Evolutionary conservation across 2,888 invertebrate species (phyloP), one percentile per base, ranked within the genome.

Genomic region (Ligdia adustata): DNA sequence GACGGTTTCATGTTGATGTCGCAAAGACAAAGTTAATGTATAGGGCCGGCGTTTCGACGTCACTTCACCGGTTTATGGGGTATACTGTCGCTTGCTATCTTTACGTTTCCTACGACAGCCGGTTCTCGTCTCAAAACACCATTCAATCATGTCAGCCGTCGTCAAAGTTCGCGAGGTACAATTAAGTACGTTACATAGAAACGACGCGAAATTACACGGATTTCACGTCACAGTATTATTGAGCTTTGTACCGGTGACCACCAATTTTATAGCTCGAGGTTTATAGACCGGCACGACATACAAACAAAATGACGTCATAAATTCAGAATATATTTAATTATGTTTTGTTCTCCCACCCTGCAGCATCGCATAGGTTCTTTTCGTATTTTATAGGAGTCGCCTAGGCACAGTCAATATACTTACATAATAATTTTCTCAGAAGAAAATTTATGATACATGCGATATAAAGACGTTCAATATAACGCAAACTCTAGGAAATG

Each of bases 61-160:
- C 20, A 48, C 42, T 38, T 33, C 42, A 29, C 28, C 38, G n/a
- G 32, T 49, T 49, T 49, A 49, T 49, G 48, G 37, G 11, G 22
- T 22, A 24, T 7, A 31, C 37, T 35, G 11, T 18, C 34, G 47
- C 31, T 37, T 49, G 28, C 32, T 49, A 49, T 49, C 48, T 49
- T 49, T 39, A 48, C 48, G 42, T 38, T 20, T 43, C 28, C 24
- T 37, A 26, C 15, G 41, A 47, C 35, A 37, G 29, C 35, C 42
- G 27, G 42, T 38, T 29, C 20, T 49, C 32, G 42, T 42, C 48
- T 16, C 40, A 38, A 34, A 43, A 39, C 42, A 34, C 33, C 48
- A 34, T 49, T 49, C 42, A 49, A 49, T 43, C 48, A 38, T 49
- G 42, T 29, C 40, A 11, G 26, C 9, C 3, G 13, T 4, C 27